Evolutionary conservation across 2,888 invertebrate species (phyloP), one percentile per base, ranked within the genome.

Genomic region (Meloe dianella): DNA sequence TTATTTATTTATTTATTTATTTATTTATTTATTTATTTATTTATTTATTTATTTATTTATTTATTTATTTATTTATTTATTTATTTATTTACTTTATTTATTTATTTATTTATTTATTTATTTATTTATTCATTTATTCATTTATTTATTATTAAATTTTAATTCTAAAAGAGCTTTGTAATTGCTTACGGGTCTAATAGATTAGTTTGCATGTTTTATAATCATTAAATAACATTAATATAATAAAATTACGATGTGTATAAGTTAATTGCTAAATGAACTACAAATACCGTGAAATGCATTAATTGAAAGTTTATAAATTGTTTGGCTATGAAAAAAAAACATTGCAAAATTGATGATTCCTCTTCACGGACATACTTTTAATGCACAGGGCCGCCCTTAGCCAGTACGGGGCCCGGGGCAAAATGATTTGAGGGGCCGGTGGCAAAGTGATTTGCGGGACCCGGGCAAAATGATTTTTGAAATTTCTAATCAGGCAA

Each of bases 11-110:
- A 20, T 22, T 47, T n/a, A n/a, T n/a, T n/a, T n/a, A n/a, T n/a
- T n/a, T n/a, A n/a, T n/a, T n/a, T 20, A 20, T 47, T n/a, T n/a
- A n/a, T n/a, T n/a, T n/a, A n/a, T n/a, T n/a, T n/a, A n/a, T n/a
- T n/a, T n/a, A n/a, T n/a, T n/a, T n/a, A n/a, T n/a, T n/a, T n/a
- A n/a, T n/a, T n/a, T n/a, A n/a, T n/a, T n/a, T n/a, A n/a, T n/a
- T n/a, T 47, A 47, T 47, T 20, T 20, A 47, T 47, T 47, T 47
- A 47, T 47, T 47, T 47, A 47, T 47, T 47, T 10, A 41, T 7
- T 41, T 9, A 20, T 20, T n/a, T 20, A 20, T 47, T n/a, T n/a
- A n/a, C n/a, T n/a, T n/a, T n/a, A n/a, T n/a, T n/a, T n/a, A n/a
- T n/a, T n/a, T n/a, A n/a, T n/a, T n/a, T n/a, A n/a, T n/a, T n/a